Evolutionary conservation across 2,113 vertebrate species (phyloP).

Genomic region (Sarotherodon lohbergeri): DNA sequence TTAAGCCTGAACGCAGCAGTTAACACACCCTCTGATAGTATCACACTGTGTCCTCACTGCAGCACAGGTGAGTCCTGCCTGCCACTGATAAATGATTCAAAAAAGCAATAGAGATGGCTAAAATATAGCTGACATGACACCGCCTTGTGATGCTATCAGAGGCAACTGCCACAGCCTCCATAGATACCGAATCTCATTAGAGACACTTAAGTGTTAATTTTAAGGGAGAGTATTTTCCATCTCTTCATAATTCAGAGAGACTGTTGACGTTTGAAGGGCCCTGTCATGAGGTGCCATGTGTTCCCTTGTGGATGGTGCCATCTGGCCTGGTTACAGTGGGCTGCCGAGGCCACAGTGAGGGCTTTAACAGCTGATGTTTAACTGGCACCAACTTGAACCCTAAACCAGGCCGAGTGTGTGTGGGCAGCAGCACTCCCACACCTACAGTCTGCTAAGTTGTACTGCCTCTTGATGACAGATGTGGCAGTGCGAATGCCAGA

Average conservation of each 20-base stretch:
- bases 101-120: slow-evolving; percentile 46
- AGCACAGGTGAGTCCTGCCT: slow-evolving; percentile 36
- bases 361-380: slow-evolving; percentile 51
- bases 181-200: slow-evolving; percentile 40
- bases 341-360: slow-evolving; percentile 21
- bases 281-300: slow-evolving; percentile 56
- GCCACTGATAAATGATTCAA: slow-evolving; percentile 57
- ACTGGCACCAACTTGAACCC: slow-evolving; percentile 49
- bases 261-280: slow-evolving; percentile 31
- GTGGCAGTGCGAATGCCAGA: slow-evolving; percentile 31
- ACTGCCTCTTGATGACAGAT: slow-evolving; percentile 48
- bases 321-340: slow-evolving; percentile 51
- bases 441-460: slow-evolving; percentile 56
- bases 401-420: slow-evolving; percentile 13
- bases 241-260: slow-evolving; percentile 42
- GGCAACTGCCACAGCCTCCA: neutral
- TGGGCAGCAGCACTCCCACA: slow-evolving; percentile 54
- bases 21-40: slow-evolving; percentile 58
- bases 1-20: slow-evolving; percentile 66
- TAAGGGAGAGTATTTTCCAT: slow-evolving; percentile 27
- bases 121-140: slow-evolving; percentile 24
- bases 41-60: slow-evolving; percentile 42
- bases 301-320: slow-evolving; percentile 49
- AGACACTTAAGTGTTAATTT: slow-evolving; percentile 55
- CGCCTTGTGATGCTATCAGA: neutral